Evolutionary conservation across 2,797 vertebrate species (phyloP).

Genomic region (Centropyge bicolor): DNA sequence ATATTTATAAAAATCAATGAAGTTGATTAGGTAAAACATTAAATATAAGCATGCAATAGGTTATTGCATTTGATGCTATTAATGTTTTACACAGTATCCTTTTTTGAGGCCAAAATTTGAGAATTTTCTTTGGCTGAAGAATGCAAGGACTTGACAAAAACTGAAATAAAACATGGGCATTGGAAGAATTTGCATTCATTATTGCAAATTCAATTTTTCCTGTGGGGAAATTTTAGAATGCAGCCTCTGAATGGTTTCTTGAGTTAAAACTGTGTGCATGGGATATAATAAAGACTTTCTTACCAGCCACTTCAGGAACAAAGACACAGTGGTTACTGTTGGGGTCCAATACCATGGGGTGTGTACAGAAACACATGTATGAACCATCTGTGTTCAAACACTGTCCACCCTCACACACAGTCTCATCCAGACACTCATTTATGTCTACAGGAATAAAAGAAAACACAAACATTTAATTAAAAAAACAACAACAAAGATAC

Average conservation of each 20-base stretch:
- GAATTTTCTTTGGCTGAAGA: not conserved
- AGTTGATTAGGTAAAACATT: no score
- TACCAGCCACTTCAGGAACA: slow-evolving; percentile 85
- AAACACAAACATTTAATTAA: not conserved
- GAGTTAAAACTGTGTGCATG: not conserved
- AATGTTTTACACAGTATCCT: no score
- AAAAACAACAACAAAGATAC: no score
- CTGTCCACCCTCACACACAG: slow-evolving; percentile 89
- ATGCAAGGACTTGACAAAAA: not conserved
- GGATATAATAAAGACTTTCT: slow-evolving; percentile 16
- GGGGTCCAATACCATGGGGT: slow-evolving; percentile 89
- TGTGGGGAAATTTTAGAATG: not conserved
- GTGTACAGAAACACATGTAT: slow-evolving; percentile 94
- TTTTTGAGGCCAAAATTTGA: no score
- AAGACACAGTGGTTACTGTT: slow-evolving; percentile 86
- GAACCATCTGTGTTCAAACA: slow-evolving; percentile 95
- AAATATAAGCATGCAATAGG: no score
- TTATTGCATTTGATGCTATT: no score
- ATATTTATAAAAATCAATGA: no score
- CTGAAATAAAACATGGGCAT: not conserved
- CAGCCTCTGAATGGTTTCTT: not conserved
- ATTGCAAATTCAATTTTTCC: not conserved
- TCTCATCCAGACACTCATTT: slow-evolving; percentile 94
- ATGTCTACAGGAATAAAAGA: slow-evolving; percentile 85
- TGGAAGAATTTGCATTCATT: not conserved